A percentile compares a stretch with the other conserved stretches of the same genome.
phyloP scores from a whole-genome alignment of 37 sponge, comb jelly and placozoan species.

The Eunapius fragilis region DNA sequence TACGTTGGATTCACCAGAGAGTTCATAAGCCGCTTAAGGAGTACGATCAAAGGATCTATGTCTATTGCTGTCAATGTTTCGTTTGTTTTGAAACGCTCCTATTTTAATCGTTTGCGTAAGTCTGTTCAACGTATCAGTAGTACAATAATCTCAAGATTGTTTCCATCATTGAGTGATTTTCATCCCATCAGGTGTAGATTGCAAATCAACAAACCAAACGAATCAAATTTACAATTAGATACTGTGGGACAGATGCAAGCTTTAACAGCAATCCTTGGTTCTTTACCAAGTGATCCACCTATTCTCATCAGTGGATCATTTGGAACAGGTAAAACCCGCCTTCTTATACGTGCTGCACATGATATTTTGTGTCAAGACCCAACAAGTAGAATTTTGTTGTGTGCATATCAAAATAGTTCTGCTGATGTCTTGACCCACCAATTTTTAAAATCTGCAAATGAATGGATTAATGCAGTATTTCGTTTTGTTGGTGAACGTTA shows the following conservation, averaged over 20 bases:
- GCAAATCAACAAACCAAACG: neutral
- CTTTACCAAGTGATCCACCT: neutral
- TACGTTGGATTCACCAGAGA: too few relatives aligned
- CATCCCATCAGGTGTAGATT: neutral
- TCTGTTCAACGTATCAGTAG: neutral
- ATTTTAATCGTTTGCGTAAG: slow-evolving; percentile 44
- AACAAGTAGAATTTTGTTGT: slow-evolving; percentile 43
- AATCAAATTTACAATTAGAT: slow-evolving; percentile 12
- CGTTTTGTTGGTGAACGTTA: too few relatives aligned
- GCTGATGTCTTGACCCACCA: slow-evolving; percentile 63
- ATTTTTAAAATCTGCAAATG: slow-evolving; percentile 14
- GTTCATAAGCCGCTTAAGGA: too few relatives aligned
- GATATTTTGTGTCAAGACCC: slow-evolving; percentile 16
- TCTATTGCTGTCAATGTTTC: neutral
- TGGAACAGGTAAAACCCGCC: slow-evolving; percentile 74
- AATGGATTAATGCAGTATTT: too few relatives aligned
- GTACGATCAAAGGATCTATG: neutral
- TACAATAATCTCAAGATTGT: neutral
- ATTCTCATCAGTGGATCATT: slow-evolving; percentile 69
- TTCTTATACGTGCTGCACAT: slow-evolving; percentile 69
- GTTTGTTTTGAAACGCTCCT: slow-evolving; percentile 53
- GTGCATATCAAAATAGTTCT: slow-evolving; percentile 62
- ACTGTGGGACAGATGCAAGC: slow-evolving; percentile 37
- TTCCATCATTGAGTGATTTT: neutral
- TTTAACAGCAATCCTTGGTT: slow-evolving; percentile 20